These are phyloP conservation scores for Periophthalmus modestus DNA, from an alignment of 2,113 vertebrate genomes.

Conservation along the genomic window DNA sequence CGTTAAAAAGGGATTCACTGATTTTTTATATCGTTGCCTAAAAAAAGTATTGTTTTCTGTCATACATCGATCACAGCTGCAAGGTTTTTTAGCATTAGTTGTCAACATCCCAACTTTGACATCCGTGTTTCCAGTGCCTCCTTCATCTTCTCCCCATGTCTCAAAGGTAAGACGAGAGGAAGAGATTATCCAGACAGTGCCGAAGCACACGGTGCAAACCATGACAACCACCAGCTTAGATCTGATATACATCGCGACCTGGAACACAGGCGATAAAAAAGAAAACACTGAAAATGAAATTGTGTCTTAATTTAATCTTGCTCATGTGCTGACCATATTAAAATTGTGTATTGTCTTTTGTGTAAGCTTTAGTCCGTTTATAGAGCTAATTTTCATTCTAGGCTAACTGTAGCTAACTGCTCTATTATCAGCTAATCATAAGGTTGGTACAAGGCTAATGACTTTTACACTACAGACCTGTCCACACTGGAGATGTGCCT, in stretches of 20 bases:
- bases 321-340: no score
- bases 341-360: no score
- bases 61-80: neutral
- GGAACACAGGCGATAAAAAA: neutral
- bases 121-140: neutral
- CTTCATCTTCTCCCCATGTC: neutral
- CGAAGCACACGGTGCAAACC: neutral
- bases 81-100: neutral
- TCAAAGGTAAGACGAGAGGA: neutral
- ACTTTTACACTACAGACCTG: no score
- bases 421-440: no score
- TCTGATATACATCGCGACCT: neutral
- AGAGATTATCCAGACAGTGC: neutral
- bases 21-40: neutral
- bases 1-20: neutral
- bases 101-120: neutral
- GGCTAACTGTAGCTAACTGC: no score
- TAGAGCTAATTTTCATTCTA: no score
- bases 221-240: neutral
- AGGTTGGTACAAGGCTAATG: no score
- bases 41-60: neutral
- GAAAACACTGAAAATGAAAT: no score
- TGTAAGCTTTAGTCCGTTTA: no score
- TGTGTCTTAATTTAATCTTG: no score
- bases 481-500: no score